Conservation (phyloP, 2,888 invertebrate genomes). For the Cataglyphis rosenhaueri region DNA sequence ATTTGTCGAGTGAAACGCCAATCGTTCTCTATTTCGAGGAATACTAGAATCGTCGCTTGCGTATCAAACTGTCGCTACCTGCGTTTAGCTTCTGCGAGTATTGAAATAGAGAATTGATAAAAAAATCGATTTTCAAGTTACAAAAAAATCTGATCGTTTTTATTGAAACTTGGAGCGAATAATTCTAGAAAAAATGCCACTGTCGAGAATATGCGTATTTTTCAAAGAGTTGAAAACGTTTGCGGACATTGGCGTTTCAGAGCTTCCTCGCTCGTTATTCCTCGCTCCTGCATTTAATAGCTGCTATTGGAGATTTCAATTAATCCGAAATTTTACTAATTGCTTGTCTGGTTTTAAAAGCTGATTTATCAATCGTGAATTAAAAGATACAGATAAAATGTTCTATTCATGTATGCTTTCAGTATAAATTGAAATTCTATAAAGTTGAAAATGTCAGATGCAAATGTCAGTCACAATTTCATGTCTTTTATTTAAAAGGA, state of each 20-base stretch:
- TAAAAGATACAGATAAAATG: neutral
- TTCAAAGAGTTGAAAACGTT: constrained; percentile 10
- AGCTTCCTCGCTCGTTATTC: constrained; percentile 9
- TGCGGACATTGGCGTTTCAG: neutral
- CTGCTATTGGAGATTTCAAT: constrained; percentile 28
- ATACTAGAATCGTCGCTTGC: constrained; percentile 15
- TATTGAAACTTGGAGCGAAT: constrained; percentile 2
- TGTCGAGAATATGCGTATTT: neutral
- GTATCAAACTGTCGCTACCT: constrained; percentile 10
- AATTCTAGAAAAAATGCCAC: neutral
- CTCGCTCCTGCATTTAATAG: constrained; percentile 20
- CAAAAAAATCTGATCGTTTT: neutral
- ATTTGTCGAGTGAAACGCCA: constrained; percentile 37
- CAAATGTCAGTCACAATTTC: neutral
- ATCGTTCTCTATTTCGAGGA: constrained; percentile 2
- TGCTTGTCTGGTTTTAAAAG: neutral
- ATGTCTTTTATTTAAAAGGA: neutral
- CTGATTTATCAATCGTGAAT: constrained; percentile 15
- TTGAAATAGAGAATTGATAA: constrained; percentile 15
- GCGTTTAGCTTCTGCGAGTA: constrained; percentile 10
- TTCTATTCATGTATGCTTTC: neutral
- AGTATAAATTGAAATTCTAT: neutral
- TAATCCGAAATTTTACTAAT: constrained; percentile 36
- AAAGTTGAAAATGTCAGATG: neutral
- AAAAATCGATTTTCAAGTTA: constrained; percentile 11